phyloP scores from a whole-genome alignment of 2,113 vertebrate genomes.

The Gnathonemus echidnorhynchus region DNA sequence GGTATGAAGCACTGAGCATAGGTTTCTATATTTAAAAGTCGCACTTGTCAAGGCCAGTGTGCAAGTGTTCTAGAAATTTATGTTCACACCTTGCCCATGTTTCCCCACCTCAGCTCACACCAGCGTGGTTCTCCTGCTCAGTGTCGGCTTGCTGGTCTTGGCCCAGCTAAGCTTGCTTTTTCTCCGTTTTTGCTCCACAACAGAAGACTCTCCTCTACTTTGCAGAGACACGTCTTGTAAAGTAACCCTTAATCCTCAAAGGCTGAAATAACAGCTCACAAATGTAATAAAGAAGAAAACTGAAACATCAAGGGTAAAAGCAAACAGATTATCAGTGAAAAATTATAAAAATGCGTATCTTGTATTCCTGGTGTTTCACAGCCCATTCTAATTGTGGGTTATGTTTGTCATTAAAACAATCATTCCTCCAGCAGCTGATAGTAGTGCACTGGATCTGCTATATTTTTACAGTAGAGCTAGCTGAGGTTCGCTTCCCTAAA shows the following conservation, averaged over 20 bases:
- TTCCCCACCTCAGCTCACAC: slow-evolving; percentile 51
- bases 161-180: slow-evolving; percentile 48
- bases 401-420: slow-evolving; percentile 38
- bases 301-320: background rate
- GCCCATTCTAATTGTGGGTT: slow-evolving; percentile 39
- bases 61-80: slow-evolving; percentile 23
- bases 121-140: slow-evolving; percentile 52
- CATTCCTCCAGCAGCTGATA: slow-evolving; percentile 34
- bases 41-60: slow-evolving; percentile 7
- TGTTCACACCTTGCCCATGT: slow-evolving; percentile 46
- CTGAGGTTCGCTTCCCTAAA: slow-evolving; percentile 38
- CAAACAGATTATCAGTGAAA: background rate
- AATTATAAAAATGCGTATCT: background rate
- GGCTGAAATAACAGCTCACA: background rate
- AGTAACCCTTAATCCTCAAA: background rate
- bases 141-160: slow-evolving; percentile 42
- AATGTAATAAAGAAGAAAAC: background rate
- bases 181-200: slow-evolving; percentile 44
- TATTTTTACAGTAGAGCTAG: slow-evolving; percentile 40
- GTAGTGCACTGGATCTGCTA: slow-evolving; percentile 31
- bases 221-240: slow-evolving; percentile 35
- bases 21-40: background rate
- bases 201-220: slow-evolving; percentile 42
- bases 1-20: background rate
- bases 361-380: slow-evolving; percentile 37